phyloP scores from a whole-genome alignment of 2,888 invertebrate genomes.

The Hedya salicella region DNA sequence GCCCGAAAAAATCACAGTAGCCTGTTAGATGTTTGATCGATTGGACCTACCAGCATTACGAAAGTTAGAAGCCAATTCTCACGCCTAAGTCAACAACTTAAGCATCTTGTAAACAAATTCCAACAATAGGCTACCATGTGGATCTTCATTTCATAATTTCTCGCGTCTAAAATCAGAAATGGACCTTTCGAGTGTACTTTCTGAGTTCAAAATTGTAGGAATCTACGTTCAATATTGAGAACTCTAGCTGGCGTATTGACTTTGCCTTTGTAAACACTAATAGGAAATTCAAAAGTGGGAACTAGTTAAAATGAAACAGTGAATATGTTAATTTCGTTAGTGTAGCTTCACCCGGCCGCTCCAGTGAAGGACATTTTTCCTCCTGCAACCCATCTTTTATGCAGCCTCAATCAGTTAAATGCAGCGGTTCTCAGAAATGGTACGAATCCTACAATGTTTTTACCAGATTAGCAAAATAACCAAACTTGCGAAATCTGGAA shows the following conservation, averaged over 20 bases:
- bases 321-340: conserved; percentile 79
- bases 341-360: conserved; percentile 46
- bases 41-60: conserved; percentile 79
- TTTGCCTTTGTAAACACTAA: conserved; percentile 82
- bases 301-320: conserved; percentile 82
- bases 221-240: conserved; percentile 54
- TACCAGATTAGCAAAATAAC: neutral
- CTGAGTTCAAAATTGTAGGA: conserved; percentile 51
- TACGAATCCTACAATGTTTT: neutral
- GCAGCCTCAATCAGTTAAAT: conserved; percentile 18
- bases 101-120: conserved; percentile 79
- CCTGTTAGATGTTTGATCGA: conserved; percentile 73
- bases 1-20: conserved; percentile 70
- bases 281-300: conserved; percentile 83
- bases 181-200: conserved; percentile 46
- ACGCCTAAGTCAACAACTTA: conserved; percentile 80
- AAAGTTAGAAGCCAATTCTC: conserved; percentile 81
- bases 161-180: conserved; percentile 48
- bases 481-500: neutral
- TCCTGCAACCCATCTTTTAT: conserved; percentile 32
- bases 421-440: neutral
- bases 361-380: conserved; percentile 52
- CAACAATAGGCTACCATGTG: conserved; percentile 70
- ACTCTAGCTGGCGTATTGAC: conserved; percentile 76
- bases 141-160: conserved; percentile 66